These are phyloP conservation scores for Rhyzopertha dominica DNA, from an alignment of 1,140 invertebrate genomes.

Conservation along the genomic window DNA sequence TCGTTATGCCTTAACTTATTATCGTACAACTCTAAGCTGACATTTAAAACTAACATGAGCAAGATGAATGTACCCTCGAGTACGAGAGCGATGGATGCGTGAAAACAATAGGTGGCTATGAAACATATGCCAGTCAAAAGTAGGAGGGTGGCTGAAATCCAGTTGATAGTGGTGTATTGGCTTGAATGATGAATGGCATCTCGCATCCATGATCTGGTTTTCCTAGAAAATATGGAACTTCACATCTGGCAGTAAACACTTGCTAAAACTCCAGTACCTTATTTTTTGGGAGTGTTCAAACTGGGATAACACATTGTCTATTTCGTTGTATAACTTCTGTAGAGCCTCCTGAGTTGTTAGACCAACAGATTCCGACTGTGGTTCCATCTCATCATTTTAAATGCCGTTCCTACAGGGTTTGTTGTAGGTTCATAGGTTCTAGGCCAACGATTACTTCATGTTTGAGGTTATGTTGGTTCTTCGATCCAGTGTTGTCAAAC, in stretches of 20 bases:
- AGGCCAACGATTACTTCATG: too few species aligned
- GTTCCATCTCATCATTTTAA: too few species aligned
- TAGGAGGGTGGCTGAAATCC: conserved; percentile 51
- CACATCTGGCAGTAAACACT: conserved; percentile 5
- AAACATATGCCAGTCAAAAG: conserved; percentile 27
- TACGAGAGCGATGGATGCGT: conserved; percentile 35
- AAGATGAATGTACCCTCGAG: conserved; percentile 44
- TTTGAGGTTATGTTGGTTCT: too few species aligned
- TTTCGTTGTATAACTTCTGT: conserved; percentile 47
- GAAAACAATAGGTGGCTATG: conserved; percentile 25
- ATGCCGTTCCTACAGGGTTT: too few species aligned
- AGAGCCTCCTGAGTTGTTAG: conserved; percentile 48
- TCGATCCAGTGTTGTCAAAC: too few species aligned
- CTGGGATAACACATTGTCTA: conserved; percentile 46
- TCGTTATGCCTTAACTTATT: conserved; percentile 63
- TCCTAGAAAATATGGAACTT: conserved; percentile 39
- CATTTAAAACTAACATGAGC: conserved; percentile 51
- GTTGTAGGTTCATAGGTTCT: too few species aligned
- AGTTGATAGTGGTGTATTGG: conserved; percentile 60
- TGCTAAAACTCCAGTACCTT: conserved; percentile 30
- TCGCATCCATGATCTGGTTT: conserved; percentile 49
- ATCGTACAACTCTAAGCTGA: conserved; percentile 58
- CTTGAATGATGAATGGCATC: conserved; percentile 57
- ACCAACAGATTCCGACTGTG: too few species aligned
- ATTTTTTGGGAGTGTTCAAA: conserved; percentile 44